Conservation (phyloP, 1,140 invertebrate species). For the Dreissena rostriformis region DNA sequence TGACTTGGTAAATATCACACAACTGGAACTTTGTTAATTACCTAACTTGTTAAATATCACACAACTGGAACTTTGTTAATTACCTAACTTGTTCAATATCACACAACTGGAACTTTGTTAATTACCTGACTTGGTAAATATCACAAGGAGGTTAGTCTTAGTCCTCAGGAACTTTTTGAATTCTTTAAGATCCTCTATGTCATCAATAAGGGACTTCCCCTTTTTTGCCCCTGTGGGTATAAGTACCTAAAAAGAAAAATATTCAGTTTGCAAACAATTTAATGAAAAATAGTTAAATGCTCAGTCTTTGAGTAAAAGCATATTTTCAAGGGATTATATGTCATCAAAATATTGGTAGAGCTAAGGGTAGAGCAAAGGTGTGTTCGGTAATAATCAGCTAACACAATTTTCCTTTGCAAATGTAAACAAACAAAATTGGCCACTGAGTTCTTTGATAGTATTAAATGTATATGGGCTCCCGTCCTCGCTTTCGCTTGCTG, state of each 20-base stretch:
- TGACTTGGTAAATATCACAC: conserved; percentile 81
- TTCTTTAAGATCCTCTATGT: conserved; percentile 87
- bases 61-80: background rate
- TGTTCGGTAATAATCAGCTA: no score
- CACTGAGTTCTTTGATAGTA: no score
- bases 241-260: conserved; percentile 16
- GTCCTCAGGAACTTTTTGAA: conserved; percentile 92
- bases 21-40: conserved; percentile 10
- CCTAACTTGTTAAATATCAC: conserved; percentile 85
- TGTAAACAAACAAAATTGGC: no score
- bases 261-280: no score
- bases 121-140: conserved; percentile 84
- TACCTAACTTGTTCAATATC: conserved; percentile 84
- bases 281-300: no score
- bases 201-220: conserved; percentile 68
- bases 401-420: no score
- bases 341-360: no score
- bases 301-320: no score
- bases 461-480: no score
- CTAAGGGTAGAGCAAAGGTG: no score
- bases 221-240: conserved; percentile 66
- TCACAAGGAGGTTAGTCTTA: conserved; percentile 91
- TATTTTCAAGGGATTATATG: no score
- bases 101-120: conserved; percentile 73
- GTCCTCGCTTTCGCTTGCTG: no score